Conservation (phyloP, 2,888 invertebrate species). For the Hemistola chrysoprasaria region DNA sequence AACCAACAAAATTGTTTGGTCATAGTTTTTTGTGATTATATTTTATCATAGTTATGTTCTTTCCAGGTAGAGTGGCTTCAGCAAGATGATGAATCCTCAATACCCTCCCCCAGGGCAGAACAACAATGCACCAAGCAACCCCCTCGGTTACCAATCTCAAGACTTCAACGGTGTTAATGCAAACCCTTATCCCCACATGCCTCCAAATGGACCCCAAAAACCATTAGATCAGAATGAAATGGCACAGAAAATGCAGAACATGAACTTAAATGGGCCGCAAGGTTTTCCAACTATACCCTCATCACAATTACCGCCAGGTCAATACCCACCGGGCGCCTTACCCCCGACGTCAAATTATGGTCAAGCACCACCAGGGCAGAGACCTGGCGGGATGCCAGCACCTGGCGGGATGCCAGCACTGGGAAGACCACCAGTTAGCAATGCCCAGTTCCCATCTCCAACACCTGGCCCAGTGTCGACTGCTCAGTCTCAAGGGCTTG, state of each 20-base stretch:
- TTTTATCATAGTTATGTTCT: slow-evolving; percentile 1
- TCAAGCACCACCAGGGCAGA: slow-evolving; percentile 32
- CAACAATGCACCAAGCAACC: slow-evolving; percentile 69
- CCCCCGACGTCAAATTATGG: slow-evolving; percentile 54
- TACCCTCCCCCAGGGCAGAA: slow-evolving; percentile 73
- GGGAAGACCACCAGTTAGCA: slow-evolving; percentile 47
- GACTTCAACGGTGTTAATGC: slow-evolving; percentile 70
- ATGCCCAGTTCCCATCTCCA: slow-evolving; percentile 45
- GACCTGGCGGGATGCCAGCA: slow-evolving; percentile 29
- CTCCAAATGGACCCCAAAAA: slow-evolving; percentile 52
- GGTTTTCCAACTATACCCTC: slow-evolving; percentile 54
- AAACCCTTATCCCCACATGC: slow-evolving; percentile 59
- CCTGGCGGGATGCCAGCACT: too few relatives aligned
- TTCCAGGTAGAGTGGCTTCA: slow-evolving; percentile 54
- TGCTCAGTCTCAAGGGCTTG: slow-evolving; percentile 36
- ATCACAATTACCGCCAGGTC: slow-evolving; percentile 58
- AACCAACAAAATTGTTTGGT: too few relatives aligned
- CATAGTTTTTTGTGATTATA: too few relatives aligned
- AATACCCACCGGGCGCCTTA: slow-evolving; percentile 50
- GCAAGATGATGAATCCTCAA: slow-evolving; percentile 75
- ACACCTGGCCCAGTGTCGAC: slow-evolving; percentile 40
- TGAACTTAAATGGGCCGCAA: slow-evolving; percentile 68
- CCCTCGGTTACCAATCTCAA: slow-evolving; percentile 59
- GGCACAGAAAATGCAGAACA: slow-evolving; percentile 73
- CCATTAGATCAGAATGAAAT: slow-evolving; percentile 56